phyloP scores from a whole-genome alignment of 2,113 vertebrate genomes.

The Actenoides lindsayi region DNA sequence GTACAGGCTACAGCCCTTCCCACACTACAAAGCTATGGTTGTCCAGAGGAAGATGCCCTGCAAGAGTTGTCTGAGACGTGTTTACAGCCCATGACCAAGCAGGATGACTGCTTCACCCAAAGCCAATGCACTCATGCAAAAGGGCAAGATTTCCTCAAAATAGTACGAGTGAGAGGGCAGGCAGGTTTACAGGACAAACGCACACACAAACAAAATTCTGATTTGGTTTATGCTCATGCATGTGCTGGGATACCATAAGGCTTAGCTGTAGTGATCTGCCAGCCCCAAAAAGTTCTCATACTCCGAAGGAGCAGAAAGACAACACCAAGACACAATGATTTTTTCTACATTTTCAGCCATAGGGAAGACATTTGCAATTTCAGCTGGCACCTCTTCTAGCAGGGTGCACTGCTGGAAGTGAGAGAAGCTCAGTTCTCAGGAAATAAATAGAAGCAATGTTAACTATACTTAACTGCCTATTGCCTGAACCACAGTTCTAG shows the following conservation, averaged over 20 bases:
- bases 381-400: background rate
- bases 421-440: background rate
- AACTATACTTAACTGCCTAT: background rate
- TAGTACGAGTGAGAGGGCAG: accelerated
- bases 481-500: background rate
- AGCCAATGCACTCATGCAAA: background rate
- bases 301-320: background rate
- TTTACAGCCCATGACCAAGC: background rate
- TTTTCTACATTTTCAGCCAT: background rate
- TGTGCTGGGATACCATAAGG: background rate
- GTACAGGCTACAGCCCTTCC: accelerated
- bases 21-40: background rate
- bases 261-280: background rate
- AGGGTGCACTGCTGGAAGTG: background rate
- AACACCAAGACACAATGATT: background rate
- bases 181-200: background rate
- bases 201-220: background rate
- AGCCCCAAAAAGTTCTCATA: background rate
- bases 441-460: slow-evolving; percentile 1
- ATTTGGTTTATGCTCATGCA: background rate
- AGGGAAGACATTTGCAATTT: background rate
- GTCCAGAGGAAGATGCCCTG: background rate
- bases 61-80: accelerated
- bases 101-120: background rate
- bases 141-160: background rate